Evolutionary conservation across 2,888 invertebrate genomes (phyloP), one percentile per base, ranked within the genome.

Genomic region (Hypomecis atomaria): DNA sequence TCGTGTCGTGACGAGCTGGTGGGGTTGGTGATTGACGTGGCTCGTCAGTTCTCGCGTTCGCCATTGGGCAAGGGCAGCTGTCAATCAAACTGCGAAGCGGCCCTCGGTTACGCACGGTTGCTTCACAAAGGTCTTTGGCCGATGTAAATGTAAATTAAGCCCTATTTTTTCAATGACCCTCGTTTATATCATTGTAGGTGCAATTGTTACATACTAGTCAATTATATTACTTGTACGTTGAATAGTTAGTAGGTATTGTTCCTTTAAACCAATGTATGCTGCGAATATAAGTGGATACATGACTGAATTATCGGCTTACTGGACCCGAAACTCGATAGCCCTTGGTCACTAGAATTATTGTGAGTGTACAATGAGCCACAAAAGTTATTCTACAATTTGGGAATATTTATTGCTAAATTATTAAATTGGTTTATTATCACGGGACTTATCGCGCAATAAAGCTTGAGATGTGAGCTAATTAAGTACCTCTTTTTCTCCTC

Each of bases 1-100:
- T 81, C 80, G 74, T 76, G 74, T 79, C 74, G 69, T 65, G 71
- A 67, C 82, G 80, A 81, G 82, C 79, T 83, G 84, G 80, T 82
- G 78, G 80, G 81, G 77, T 70, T 78, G 77, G 78, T 81, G 95
- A 96, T 95, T 95, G 96, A 96, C 96, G 94, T 94, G 94, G 93
- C 94, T 95, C 95, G 95, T 95, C 95, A 95, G 95, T 94, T 94
- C 94, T 94, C 94, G 92, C 94, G 92, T 94, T 94, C 94, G 94
- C 94, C 94, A 96, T 96, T 96, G 96, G 96, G 93, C 94, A 94
- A 94, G 94, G 93, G 94, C 94, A 88, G 94, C 95, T 96, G 96
- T 96, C 96, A 96, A 96, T 96, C 96, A 96, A 94, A 94, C 74
- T 59, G 71, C 73, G 73, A 73, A 77, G 77, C 81, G 77, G 79